These are phyloP conservation scores for Pogonognathellus flavescens DNA, from an alignment of 1,140 invertebrate genomes.

Conservation along the genomic window DNA sequence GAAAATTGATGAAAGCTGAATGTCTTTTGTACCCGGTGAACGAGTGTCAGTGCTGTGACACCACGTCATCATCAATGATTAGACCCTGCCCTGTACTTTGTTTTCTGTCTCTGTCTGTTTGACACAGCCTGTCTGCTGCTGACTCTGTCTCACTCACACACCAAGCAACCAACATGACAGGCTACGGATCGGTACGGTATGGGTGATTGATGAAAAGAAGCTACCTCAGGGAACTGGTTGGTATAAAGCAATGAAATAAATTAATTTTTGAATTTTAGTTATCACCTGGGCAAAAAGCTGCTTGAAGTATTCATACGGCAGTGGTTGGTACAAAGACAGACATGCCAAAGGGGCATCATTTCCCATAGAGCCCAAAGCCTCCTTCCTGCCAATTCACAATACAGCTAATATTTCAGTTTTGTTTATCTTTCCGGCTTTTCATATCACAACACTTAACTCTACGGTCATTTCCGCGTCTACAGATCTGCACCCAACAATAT, in stretches of 20 bases:
- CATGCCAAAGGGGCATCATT: conserved; percentile 98
- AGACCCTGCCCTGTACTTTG: conserved; percentile 34
- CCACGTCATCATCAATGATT: conserved; percentile 29
- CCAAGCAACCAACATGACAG: conserved; percentile 38
- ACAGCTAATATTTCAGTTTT: conserved; percentile 55
- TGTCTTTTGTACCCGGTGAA: conserved; percentile 27
- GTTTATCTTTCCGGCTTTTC: no score
- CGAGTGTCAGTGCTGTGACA: conserved; percentile 20
- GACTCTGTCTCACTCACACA: conserved; percentile 25
- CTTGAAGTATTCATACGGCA: conserved; percentile 98
- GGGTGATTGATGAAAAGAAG: conserved; percentile 11
- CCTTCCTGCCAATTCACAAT: conserved; percentile 81
- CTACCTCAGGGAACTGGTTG: background rate
- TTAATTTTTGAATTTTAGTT: conserved; percentile 35
- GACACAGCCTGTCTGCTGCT: conserved; percentile 30
- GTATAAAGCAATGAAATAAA: background rate
- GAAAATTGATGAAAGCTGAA: conserved; percentile 24
- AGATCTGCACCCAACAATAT: no score
- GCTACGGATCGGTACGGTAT: background rate
- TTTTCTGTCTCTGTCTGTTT: conserved; percentile 34
- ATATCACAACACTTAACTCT: no score
- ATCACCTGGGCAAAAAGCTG: conserved; percentile 95
- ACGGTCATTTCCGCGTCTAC: no score
- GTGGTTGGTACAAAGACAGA: conserved; percentile 92
- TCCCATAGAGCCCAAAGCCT: conserved; percentile 98